Base-by-base conservation (phyloP, 2,113 vertebrate genomes). In the Dendropsophus ebraccatus region DNA sequence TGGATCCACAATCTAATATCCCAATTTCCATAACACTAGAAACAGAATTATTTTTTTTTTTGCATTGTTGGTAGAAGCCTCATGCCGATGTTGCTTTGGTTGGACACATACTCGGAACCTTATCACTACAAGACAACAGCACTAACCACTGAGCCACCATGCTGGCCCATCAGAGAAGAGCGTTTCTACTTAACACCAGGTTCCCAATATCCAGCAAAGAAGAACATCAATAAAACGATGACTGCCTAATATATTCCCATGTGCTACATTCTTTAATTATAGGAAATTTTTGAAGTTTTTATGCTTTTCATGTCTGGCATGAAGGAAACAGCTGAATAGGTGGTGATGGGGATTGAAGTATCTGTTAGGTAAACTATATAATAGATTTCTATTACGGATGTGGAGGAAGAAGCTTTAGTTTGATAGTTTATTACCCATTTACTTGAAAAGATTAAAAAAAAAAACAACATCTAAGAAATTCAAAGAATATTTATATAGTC, bases 241-340 rank as follows among this genome's bases (percentile, higher is more conserved):
- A 70, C 32, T 37, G 32, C 16, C 12, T 70, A 37, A 37, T 41
- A 70, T 23, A 70, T 37, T 70, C 67, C 67, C 67, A 41, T 70
- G 67, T 35, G 62, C 30, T 67, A 21, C 19, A 3, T 35, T 37
- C 67, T 70, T 70, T 70, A 70, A 70, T 70, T 70, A 70, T 41
- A 41, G 32, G 23, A 70, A 21, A 41, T 41, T 70, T 70, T 70
- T 70, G 67, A 70, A 70, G 67, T 70, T 70, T 70, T 70, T 41
- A 23, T 21, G 67, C 32, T 41, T 70, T 70, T 70, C 35, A 70
- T 70, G 67, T 70, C 35, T 70, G 19, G 67, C 32, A 70, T 41
- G 35, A 70, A 41, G 35, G 32, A 21, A 70, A 41, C 67, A 70
- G 67, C 67, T 41, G 67, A 70, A 70, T 70, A 70, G 35, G 67